These are phyloP conservation scores for Whitmania pigra DNA, from an alignment of 1,140 invertebrate genomes.

Conservation along the genomic window DNA sequence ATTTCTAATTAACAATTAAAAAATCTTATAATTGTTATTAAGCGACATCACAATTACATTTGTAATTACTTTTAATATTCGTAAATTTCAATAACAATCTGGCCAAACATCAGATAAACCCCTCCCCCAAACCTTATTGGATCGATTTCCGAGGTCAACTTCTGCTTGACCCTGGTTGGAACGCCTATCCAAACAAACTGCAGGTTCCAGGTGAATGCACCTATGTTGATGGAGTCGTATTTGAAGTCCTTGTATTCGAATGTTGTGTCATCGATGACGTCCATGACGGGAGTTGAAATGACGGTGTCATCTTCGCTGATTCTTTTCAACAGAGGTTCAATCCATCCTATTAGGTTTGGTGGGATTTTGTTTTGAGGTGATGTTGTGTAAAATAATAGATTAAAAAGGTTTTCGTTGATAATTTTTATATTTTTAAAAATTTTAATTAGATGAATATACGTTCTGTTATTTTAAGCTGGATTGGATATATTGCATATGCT, in stretches of 20 bases:
- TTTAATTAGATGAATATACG: no score
- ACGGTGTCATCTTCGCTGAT: constrained; percentile 75
- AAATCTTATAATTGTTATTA: no score
- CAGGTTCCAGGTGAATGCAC: constrained; percentile 14
- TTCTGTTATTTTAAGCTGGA: neutral
- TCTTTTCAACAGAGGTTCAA: constrained; percentile 81
- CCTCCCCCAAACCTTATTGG: neutral
- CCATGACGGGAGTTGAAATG: constrained; percentile 77
- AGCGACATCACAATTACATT: no score
- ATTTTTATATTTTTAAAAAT: no score
- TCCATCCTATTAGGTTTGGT: constrained; percentile 58
- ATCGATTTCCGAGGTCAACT: neutral
- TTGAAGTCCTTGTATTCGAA: constrained; percentile 69
- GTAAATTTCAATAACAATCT: neutral
- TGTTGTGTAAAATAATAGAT: neutral
- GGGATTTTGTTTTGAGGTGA: neutral
- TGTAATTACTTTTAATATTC: no score
- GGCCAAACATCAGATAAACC: neutral
- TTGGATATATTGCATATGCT: neutral
- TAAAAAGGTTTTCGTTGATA: neutral
- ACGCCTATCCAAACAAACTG: constrained; percentile 18
- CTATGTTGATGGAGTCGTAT: constrained; percentile 46
- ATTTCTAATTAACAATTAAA: no score
- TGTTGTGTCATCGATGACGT: constrained; percentile 92
- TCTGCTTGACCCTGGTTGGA: neutral